A percentile compares a stretch with the other conserved stretches of the same genome.
Evolutionary conservation across 1,140 invertebrate species (phyloP).

Genomic region (Dendrolimus punctatus): DNA sequence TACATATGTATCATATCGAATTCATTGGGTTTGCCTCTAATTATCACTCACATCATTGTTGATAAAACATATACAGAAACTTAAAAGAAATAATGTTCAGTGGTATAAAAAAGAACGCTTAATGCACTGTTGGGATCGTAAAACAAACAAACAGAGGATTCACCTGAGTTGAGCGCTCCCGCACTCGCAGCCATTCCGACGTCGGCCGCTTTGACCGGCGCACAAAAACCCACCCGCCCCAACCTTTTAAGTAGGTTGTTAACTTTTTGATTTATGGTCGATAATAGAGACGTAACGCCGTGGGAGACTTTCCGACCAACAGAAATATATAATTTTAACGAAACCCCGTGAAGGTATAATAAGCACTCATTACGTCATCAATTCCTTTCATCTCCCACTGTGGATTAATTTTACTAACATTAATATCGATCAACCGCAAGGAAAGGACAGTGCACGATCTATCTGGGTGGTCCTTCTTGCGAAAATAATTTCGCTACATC

Average conservation of each 20-base stretch:
- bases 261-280: slow-evolving; percentile 71
- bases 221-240: slow-evolving; percentile 60
- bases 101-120: slow-evolving; percentile 44
- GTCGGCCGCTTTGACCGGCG: slow-evolving; percentile 59
- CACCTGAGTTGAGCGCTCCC: slow-evolving; percentile 23
- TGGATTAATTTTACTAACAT: slow-evolving; percentile 3
- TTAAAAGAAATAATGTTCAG: slow-evolving; percentile 3
- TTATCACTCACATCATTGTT: too few relatives aligned
- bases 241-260: slow-evolving; percentile 70
- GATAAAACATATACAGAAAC: too few relatives aligned
- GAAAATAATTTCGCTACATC: slow-evolving; percentile 16
- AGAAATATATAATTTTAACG: slow-evolving; percentile 64
- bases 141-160: slow-evolving; percentile 64
- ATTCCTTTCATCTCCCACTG: slow-evolving; percentile 25
- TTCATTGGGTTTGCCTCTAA: too few relatives aligned
- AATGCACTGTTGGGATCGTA: slow-evolving; percentile 66
- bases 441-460: slow-evolving; percentile 5
- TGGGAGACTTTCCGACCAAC: slow-evolving; percentile 60
- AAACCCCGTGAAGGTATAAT: slow-evolving; percentile 55
- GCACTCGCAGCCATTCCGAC: slow-evolving; percentile 41
- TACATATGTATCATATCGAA: too few relatives aligned
- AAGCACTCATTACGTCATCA: slow-evolving; percentile 39
- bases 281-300: slow-evolving; percentile 70
- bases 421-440: slow-evolving; percentile 6
- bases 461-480: slow-evolving; percentile 38